A percentile compares a stretch with the other conserved stretches of the same genome.
Evolutionary conservation across 2,797 vertebrate genomes (phyloP).

Genomic region (Argya squamiceps): DNA sequence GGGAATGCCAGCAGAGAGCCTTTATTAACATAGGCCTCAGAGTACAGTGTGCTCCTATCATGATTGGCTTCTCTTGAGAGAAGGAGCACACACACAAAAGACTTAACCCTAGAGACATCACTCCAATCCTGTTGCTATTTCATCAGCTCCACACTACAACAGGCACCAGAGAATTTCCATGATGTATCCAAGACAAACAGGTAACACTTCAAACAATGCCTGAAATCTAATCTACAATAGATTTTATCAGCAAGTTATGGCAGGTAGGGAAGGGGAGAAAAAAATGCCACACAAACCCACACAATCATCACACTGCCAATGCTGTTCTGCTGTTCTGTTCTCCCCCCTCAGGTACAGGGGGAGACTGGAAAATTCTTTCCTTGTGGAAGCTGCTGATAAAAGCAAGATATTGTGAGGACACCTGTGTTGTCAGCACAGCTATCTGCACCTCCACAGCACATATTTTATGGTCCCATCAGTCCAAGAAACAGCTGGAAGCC

Average conservation of each 20-base stretch:
- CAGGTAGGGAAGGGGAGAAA: background rate
- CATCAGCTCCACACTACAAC: background rate
- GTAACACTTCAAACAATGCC: background rate
- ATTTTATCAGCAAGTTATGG: background rate
- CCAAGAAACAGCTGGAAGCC: slow-evolving; percentile 12
- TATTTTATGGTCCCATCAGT: background rate
- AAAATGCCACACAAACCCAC: background rate
- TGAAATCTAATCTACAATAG: background rate
- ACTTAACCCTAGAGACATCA: slow-evolving; percentile 53
- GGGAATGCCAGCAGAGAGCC: slow-evolving; percentile 53
- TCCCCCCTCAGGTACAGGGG: background rate
- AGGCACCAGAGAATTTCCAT: background rate
- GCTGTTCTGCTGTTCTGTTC: background rate
- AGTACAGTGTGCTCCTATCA: slow-evolving; percentile 44
- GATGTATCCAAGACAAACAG: background rate
- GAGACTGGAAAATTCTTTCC: background rate
- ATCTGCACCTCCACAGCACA: background rate
- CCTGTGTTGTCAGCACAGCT: background rate
- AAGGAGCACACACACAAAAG: slow-evolving; percentile 7
- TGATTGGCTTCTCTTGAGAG: slow-evolving; percentile 53
- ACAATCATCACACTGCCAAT: background rate
- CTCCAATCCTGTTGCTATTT: slow-evolving; percentile 32
- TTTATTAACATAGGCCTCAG: slow-evolving; percentile 48
- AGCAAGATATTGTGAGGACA: background rate
- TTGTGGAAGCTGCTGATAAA: background rate